phyloP scores from a whole-genome alignment of 2,113 vertebrate genomes.

The Paratilapia polleni region DNA sequence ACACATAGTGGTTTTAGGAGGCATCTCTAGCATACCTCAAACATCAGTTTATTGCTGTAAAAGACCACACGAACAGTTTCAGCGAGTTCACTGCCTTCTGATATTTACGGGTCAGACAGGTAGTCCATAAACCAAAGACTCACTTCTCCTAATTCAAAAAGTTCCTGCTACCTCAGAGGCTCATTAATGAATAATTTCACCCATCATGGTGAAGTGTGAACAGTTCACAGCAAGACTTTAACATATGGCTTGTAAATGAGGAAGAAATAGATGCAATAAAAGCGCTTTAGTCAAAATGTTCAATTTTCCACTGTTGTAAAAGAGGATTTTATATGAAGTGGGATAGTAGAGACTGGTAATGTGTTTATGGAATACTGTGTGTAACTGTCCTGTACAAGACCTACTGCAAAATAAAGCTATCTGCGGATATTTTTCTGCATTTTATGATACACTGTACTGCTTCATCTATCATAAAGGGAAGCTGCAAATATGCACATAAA shows the following conservation, averaged over 20 bases:
- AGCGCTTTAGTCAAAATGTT: slow-evolving; percentile 48
- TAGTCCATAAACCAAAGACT: slow-evolving; percentile 7
- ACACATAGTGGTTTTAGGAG: not conserved
- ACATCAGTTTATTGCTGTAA: not conserved
- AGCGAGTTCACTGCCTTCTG: not conserved
- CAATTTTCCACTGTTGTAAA: slow-evolving; percentile 58
- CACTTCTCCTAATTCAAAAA: not conserved
- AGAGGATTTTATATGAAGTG: slow-evolving; percentile 56
- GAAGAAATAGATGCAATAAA: slow-evolving; percentile 60
- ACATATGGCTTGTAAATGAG: slow-evolving; percentile 49
- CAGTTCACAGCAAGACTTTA: slow-evolving; percentile 36
- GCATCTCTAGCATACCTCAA: slow-evolving; percentile 6
- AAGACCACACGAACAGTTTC: slow-evolving; percentile 41
- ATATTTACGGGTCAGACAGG: slow-evolving; percentile 15
- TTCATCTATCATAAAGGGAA: not conserved
- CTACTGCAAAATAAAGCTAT: not conserved
- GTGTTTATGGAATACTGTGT: slow-evolving; percentile 15
- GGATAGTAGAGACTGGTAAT: slow-evolving; percentile 28
- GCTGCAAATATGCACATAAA: not conserved
- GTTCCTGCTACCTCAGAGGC: slow-evolving; percentile 6
- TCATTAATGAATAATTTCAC: slow-evolving; percentile 55
- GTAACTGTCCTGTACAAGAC: not conserved
- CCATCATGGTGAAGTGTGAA: slow-evolving; percentile 37
- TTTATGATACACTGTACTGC: not conserved
- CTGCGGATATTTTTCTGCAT: not conserved